Evolutionary conservation across 1,140 invertebrate species (phyloP).

Genomic region (Phymorhynchus buccinoides): DNA sequence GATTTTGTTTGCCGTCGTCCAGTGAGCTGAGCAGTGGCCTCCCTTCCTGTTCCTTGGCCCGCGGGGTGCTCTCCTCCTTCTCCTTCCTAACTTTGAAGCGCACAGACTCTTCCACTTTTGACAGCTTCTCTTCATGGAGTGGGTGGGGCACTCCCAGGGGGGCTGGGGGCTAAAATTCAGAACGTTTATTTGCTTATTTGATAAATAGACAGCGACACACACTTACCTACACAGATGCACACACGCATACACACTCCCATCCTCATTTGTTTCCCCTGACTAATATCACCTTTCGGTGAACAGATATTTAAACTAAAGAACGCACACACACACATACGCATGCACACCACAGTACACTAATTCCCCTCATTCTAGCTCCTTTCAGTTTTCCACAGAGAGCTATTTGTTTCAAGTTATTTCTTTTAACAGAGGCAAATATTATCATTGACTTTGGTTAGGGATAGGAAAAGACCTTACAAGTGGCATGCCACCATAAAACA

Average conservation of each 20-base stretch:
- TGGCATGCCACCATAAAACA: too few relatives aligned
- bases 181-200: background rate
- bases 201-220: background rate
- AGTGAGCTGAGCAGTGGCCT: background rate
- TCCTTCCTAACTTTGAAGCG: constrained; percentile 66
- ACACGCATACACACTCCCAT: background rate
- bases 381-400: too few relatives aligned
- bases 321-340: too few relatives aligned
- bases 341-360: too few relatives aligned
- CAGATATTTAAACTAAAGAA: too few relatives aligned
- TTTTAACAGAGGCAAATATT: too few relatives aligned
- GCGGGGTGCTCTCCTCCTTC: constrained; percentile 2
- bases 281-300: too few relatives aligned
- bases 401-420: too few relatives aligned
- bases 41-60: constrained; percentile 63
- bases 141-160: background rate
- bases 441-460: too few relatives aligned
- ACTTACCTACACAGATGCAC: background rate
- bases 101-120: background rate
- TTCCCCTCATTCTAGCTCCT: too few relatives aligned
- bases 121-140: background rate
- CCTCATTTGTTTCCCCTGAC: too few relatives aligned
- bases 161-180: background rate
- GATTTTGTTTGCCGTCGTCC: constrained; percentile 22
- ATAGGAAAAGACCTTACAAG: too few relatives aligned